A percentile compares a stretch with the other conserved stretches of the same genome.
phyloP scores from a whole-genome alignment of 2,888 invertebrate species.

The Lithophane ornitopus region DNA sequence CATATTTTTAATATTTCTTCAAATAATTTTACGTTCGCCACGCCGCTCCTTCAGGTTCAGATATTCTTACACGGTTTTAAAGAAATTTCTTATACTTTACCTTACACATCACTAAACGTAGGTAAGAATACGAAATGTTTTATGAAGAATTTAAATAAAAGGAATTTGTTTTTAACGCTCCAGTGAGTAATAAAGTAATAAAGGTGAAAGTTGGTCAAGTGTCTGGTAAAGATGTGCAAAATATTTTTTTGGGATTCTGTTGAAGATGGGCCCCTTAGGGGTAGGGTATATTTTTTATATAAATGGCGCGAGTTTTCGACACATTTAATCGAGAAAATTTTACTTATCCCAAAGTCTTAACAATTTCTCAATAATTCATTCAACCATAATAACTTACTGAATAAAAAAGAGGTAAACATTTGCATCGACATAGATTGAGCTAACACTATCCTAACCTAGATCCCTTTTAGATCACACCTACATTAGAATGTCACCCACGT shows the following conservation, averaged over 20 bases:
- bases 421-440: not conserved
- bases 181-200: slow-evolving; percentile 9
- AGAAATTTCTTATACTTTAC: slow-evolving; percentile 3
- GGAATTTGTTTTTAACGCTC: slow-evolving; percentile 42
- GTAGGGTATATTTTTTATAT: not conserved
- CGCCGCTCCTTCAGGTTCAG: not conserved
- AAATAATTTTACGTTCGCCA: no score
- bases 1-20: slow-evolving; percentile 8
- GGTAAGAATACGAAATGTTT: slow-evolving; percentile 25
- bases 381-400: not conserved
- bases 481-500: slow-evolving; percentile 26
- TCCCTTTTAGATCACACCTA: not conserved
- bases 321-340: not conserved
- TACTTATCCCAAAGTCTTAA: not conserved
- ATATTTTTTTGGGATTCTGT: slow-evolving; percentile 4
- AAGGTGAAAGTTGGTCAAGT: slow-evolving; percentile 9
- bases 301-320: not conserved
- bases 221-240: not conserved
- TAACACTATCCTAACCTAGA: not conserved
- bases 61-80: not conserved
- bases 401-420: not conserved
- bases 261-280: not conserved
- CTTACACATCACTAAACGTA: slow-evolving; percentile 36
- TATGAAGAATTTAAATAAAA: slow-evolving; percentile 38
- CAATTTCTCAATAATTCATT: not conserved